Evolutionary conservation across 2,797 vertebrate genomes (phyloP), one percentile per base, ranked within the genome.

Genomic region (Champsocephalus gunnari): DNA sequence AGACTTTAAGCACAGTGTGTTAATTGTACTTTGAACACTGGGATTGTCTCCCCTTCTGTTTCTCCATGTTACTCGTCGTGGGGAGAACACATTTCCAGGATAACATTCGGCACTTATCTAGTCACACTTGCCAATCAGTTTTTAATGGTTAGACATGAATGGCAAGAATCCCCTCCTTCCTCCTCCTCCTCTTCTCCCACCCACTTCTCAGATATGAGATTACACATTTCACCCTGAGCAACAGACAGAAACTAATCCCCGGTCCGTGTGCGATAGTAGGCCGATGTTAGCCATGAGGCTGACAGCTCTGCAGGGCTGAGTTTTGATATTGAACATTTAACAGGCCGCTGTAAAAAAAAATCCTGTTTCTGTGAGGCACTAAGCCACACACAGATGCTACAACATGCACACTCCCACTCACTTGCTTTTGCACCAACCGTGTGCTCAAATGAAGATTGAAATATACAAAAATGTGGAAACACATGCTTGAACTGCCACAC

Each of bases 91-190:
- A 66, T 84, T 91, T 86, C 78, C 62, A 66, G 67, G 68, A 88
- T 91, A 79, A 70, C 66, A 87, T 88, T 88, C 54, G 48, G 49
- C 58, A 75, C 83, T 91, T 91, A 93, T 94, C 91, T 92, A 55
- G 73, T 91, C 92, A 92, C 81, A 86, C 81, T 91, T 63, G 67
- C 88, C 88, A 92, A 94, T 94, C 86, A 78, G 80, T 94, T 94
- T 93, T 92, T 89, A 86, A 92, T 93, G 91, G 91, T 92, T 93
- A 87, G 77, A 87, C 87, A 83, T 93, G 94, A 92, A 93, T 90
- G 87, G 85, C 60, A 65, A 81, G 69, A 85, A 88, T 83, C 86
- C 86, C 87, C 86, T 77, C 81, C 79, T 80, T 68, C 62, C 79
- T 76, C 68, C 76, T 38, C 34, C 34, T 38, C 34, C 32, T 75